Evolutionary conservation across 2,888 invertebrate species (phyloP).

Genomic region (Dysmachus trigonus): DNA sequence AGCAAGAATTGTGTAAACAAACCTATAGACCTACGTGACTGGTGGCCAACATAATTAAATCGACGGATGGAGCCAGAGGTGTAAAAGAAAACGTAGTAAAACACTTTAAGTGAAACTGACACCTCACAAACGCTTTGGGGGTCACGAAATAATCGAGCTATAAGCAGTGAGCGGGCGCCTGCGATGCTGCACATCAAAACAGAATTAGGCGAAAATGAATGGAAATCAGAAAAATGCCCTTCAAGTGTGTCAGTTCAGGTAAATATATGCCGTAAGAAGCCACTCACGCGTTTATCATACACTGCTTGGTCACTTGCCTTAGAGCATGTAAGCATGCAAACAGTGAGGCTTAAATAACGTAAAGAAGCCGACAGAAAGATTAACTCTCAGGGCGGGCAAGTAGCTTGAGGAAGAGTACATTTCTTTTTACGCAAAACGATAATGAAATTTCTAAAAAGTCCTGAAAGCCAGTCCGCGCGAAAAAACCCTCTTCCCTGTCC

Average conservation of each 20-base stretch:
- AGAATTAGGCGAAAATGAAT: background rate
- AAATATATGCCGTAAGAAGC: background rate
- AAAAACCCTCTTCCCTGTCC: background rate
- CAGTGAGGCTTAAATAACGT: background rate
- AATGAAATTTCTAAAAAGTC: conserved; percentile 8
- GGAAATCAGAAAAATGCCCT: background rate
- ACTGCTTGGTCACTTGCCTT: background rate
- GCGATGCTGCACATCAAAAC: background rate
- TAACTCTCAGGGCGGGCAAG: background rate
- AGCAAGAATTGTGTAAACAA: background rate
- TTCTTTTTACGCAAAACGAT: conserved; percentile 19
- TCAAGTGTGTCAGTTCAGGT: background rate
- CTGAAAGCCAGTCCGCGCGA: background rate
- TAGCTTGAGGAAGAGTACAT: conserved; percentile 12
- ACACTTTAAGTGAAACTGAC: conserved; percentile 12
- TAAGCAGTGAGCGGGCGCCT: background rate
- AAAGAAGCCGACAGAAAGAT: background rate
- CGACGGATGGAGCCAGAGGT: background rate
- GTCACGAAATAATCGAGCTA: conserved; percentile 15
- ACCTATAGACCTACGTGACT: background rate
- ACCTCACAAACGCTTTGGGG: conserved; percentile 28
- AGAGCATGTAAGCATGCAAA: background rate
- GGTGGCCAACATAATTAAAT: background rate
- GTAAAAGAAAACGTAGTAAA: background rate
- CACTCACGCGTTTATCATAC: background rate